A percentile compares a stretch with the other conserved stretches of the same genome.
phyloP scores from a whole-genome alignment of 2,797 vertebrate species.

The Lacerta bilineata region DNA sequence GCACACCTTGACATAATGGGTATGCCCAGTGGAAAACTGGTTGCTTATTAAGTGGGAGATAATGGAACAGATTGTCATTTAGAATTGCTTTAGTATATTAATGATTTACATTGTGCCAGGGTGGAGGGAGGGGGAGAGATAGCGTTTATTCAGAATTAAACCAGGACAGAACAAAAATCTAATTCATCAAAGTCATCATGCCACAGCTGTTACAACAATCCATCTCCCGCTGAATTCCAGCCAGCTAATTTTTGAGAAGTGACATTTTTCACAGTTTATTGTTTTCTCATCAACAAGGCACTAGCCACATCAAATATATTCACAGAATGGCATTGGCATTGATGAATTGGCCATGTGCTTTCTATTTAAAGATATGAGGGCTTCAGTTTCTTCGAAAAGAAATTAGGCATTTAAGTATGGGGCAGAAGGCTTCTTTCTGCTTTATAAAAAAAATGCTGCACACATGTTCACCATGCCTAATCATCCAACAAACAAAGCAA shows the following conservation, averaged over 20 bases:
- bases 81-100: constrained; percentile 38
- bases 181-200: constrained; percentile 68
- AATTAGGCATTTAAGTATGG: constrained; percentile 48
- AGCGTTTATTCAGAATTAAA: constrained; percentile 53
- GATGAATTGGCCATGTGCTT: constrained; percentile 61
- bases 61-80: constrained; percentile 10
- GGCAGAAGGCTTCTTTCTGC: constrained; percentile 30
- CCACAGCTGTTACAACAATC: constrained; percentile 73
- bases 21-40: not conserved
- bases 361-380: constrained; percentile 47
- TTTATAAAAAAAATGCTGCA: constrained; percentile 11
- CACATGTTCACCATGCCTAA: constrained; percentile 24
- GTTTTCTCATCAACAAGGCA: constrained; percentile 67
- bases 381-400: constrained; percentile 57
- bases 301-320: constrained; percentile 63
- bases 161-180: constrained; percentile 51
- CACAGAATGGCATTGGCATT: constrained; percentile 52
- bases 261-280: constrained; percentile 76
- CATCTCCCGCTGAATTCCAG: constrained; percentile 59
- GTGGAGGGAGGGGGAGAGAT: constrained; percentile 5
- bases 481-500: not conserved
- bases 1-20: too few relatives aligned
- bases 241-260: constrained; percentile 73
- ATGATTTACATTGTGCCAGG: constrained; percentile 48
- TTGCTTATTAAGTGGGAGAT: not conserved